A percentile compares a stretch with the other conserved stretches of the same genome.
Conservation (phyloP, 2,888 invertebrate genomes). For the Drosophila nr. perissopoda region DNA sequence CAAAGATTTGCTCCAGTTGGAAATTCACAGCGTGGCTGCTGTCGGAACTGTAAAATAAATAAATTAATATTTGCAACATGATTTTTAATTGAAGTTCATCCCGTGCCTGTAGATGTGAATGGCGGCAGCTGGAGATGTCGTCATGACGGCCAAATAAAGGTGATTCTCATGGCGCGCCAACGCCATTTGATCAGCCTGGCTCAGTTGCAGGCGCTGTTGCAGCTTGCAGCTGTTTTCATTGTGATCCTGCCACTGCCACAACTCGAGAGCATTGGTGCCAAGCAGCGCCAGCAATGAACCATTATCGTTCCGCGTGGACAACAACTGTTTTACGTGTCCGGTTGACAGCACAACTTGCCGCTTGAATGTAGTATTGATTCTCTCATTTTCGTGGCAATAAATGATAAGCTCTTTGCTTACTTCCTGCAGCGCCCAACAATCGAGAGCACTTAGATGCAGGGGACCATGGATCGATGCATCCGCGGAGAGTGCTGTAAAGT, state of each 20-base stretch:
- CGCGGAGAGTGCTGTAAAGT: conserved; percentile 46
- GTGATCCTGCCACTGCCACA: conserved; percentile 54
- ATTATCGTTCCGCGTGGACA: conserved; percentile 9
- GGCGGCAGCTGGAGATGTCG: conserved; percentile 42
- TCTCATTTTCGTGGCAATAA: conserved; percentile 24
- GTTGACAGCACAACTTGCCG: conserved; percentile 20
- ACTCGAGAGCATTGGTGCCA: conserved; percentile 46
- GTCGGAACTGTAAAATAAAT: conserved; percentile 23
- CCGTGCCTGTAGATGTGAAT: conserved; percentile 80
- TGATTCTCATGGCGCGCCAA: conserved; percentile 38
- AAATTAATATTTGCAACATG: background rate
- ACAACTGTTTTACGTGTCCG: conserved; percentile 64
- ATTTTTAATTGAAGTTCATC: background rate
- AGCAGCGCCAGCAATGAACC: conserved; percentile 29
- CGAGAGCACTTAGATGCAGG: conserved; percentile 12
- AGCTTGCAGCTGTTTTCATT: conserved; percentile 36
- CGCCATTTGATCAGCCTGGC: conserved; percentile 66
- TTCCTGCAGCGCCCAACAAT: conserved; percentile 36
- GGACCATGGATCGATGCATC: background rate
- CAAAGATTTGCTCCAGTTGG: conserved; percentile 83
- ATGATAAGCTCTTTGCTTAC: conserved; percentile 26
- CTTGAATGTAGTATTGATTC: background rate
- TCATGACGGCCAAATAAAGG: conserved; percentile 72
- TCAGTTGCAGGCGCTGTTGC: conserved; percentile 42
- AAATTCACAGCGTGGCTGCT: conserved; percentile 65